These are phyloP conservation scores for Paracanthobrama guichenoti DNA, from an alignment of 2,113 vertebrate species.

Conservation along the genomic window DNA sequence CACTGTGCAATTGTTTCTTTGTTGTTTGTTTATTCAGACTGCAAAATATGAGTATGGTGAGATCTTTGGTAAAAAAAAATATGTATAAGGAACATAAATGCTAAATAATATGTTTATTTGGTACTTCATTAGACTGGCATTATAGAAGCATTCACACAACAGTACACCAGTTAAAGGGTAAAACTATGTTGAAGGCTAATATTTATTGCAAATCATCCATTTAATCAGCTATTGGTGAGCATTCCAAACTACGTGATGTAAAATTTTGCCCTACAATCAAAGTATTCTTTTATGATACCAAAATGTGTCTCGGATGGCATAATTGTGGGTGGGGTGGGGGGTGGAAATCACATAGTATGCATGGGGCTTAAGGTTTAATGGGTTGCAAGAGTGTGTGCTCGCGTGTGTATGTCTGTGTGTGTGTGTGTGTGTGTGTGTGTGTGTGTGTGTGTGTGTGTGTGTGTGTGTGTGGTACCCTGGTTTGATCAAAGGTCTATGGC, in stretches of 20 bases:
- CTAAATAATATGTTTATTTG: background rate
- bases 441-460: background rate
- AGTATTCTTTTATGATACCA: background rate
- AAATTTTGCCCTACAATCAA: background rate
- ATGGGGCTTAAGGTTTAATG: background rate
- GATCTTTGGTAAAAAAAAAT: no score
- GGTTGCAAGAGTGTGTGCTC: background rate
- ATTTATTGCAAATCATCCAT: background rate
- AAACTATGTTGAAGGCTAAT: background rate
- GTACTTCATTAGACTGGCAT: background rate
- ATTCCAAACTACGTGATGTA: background rate
- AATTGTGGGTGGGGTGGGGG: background rate
- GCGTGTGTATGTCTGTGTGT: no score
- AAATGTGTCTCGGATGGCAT: background rate
- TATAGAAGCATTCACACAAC: background rate
- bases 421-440: constrained; percentile 18
- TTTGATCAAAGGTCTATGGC: constrained; percentile 44
- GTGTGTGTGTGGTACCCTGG: constrained; percentile 17
- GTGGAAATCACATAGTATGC: background rate
- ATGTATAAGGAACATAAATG: background rate
- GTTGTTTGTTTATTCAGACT: background rate
- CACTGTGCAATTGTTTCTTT: background rate
- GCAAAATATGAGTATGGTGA: background rate
- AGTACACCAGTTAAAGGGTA: background rate
- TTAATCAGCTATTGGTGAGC: background rate